Evolutionary conservation across 2,113 vertebrate species (phyloP).

Genomic region (Pelecanoides urinatrix): DNA sequence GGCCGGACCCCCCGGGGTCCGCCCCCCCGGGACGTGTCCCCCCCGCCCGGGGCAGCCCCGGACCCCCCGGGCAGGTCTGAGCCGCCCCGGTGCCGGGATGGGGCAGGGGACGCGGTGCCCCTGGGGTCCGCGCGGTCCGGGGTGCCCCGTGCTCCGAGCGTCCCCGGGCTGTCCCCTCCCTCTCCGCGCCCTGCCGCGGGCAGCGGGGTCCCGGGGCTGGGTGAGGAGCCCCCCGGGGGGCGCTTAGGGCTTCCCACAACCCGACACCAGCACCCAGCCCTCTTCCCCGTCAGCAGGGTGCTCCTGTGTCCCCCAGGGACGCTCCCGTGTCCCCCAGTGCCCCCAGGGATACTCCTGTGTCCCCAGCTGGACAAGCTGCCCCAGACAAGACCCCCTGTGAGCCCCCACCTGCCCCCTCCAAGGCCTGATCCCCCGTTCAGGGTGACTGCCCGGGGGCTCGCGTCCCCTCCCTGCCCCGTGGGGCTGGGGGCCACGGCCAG

Average conservation of each 20-base stretch:
- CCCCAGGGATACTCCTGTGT: not conserved
- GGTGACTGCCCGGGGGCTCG: no score
- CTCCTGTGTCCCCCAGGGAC: not conserved
- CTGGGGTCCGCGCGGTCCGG: not conserved
- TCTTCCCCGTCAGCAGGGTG: not conserved
- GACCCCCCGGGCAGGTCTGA: not conserved
- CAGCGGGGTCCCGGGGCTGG: not conserved
- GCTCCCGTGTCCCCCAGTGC: not conserved
- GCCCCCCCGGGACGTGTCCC: no score
- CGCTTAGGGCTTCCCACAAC: not conserved
- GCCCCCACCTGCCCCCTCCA: not conserved
- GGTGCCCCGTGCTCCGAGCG: not conserved
- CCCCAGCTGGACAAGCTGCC: not conserved
- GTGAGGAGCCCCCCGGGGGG: not conserved
- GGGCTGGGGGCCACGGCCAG: not conserved
- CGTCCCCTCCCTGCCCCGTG: fast-evolving
- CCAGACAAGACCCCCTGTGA: not conserved
- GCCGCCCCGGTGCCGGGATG: not conserved
- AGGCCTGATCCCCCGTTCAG: not conserved
- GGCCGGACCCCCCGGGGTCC: no score
- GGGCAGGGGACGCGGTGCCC: not conserved
- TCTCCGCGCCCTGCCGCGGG: not conserved
- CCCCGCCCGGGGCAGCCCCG: not conserved
- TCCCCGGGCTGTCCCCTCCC: not conserved
- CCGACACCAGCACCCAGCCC: not conserved